Percentiles rank a stretch among this genome's conserved stretches.
Conservation (phyloP, 2,113 vertebrate genomes). For the Noturus placidus region DNA sequence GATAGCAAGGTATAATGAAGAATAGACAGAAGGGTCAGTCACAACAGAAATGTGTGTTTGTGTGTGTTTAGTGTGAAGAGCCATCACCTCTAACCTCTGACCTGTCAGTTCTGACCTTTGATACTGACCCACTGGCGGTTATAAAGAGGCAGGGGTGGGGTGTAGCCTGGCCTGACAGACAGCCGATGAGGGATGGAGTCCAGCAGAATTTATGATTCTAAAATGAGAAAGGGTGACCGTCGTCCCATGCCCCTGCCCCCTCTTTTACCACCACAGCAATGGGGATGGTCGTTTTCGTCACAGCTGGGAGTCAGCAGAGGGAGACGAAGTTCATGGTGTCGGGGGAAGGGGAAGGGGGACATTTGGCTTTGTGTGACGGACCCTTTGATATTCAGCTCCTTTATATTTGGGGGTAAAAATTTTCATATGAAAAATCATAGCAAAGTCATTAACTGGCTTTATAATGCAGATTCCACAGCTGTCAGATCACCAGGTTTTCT, state of each 20-base stretch:
- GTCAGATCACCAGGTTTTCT: slow-evolving; percentile 19
- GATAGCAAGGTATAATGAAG: slow-evolving; percentile 45
- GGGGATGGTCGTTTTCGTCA: slow-evolving; percentile 51
- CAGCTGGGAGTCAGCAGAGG: slow-evolving; percentile 57
- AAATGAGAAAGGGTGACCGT: slow-evolving; percentile 51
- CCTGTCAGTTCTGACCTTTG: slow-evolving; percentile 61
- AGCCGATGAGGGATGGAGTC: slow-evolving; percentile 40
- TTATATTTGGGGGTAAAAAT: slow-evolving; percentile 34
- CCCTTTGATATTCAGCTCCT: slow-evolving; percentile 20
- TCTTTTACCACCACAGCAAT: slow-evolving; percentile 13
- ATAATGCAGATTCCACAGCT: slow-evolving; percentile 47
- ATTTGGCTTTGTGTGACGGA: slow-evolving; percentile 39
- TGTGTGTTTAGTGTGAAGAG: slow-evolving; percentile 37
- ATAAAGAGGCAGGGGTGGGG: slow-evolving; percentile 39
- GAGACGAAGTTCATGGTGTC: slow-evolving; percentile 40
- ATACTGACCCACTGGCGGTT: slow-evolving; percentile 50
- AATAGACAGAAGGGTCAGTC: slow-evolving; percentile 22
- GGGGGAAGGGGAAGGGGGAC: background rate
- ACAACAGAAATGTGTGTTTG: slow-evolving; percentile 34
- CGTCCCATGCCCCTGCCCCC: slow-evolving; percentile 31
- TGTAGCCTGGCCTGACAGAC: slow-evolving; percentile 36
- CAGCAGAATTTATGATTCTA: slow-evolving; percentile 61
- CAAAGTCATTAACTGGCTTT: slow-evolving; percentile 28
- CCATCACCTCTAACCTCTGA: slow-evolving; percentile 55
- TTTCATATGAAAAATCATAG: slow-evolving; percentile 51